phyloP scores from a whole-genome alignment of 2,797 vertebrate species.

The Esox masquinongy region DNA sequence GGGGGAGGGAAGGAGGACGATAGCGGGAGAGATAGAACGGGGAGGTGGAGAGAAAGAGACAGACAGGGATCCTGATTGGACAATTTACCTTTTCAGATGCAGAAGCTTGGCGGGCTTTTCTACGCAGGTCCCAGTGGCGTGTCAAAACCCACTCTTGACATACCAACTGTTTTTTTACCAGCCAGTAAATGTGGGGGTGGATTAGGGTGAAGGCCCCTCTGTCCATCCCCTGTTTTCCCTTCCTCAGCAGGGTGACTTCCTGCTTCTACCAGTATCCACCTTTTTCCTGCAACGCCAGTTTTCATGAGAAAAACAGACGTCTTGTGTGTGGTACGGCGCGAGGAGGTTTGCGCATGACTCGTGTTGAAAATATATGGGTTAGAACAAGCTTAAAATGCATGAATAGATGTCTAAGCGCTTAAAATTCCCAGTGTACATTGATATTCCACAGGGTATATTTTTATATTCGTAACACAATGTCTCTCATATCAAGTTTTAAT shows the following conservation, averaged over 20 bases:
- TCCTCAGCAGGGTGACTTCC: not conserved
- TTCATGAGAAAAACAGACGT: slow-evolving; percentile 5
- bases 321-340: not conserved
- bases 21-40: not conserved
- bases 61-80: not conserved
- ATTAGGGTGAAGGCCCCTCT: slow-evolving; percentile 3
- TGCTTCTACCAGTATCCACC: not conserved
- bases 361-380: not conserved
- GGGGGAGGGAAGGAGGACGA: not conserved
- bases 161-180: not conserved
- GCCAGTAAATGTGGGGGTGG: not conserved
- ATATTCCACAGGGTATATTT: not conserved
- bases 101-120: not conserved
- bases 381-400: slow-evolving; percentile 3
- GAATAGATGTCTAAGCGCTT: slow-evolving; percentile 15
- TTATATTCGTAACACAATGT: not conserved
- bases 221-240: not conserved
- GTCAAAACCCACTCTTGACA: slow-evolving; percentile 3
- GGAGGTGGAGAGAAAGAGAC: not conserved
- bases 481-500: not conserved
- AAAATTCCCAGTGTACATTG: slow-evolving; percentile 3
- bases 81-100: not conserved
- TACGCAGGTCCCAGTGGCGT: not conserved
- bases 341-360: slow-evolving; percentile 5
- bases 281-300: not conserved